Conservation (phyloP, 2,888 invertebrate genomes). For the Ochlodes sylvanus region DNA sequence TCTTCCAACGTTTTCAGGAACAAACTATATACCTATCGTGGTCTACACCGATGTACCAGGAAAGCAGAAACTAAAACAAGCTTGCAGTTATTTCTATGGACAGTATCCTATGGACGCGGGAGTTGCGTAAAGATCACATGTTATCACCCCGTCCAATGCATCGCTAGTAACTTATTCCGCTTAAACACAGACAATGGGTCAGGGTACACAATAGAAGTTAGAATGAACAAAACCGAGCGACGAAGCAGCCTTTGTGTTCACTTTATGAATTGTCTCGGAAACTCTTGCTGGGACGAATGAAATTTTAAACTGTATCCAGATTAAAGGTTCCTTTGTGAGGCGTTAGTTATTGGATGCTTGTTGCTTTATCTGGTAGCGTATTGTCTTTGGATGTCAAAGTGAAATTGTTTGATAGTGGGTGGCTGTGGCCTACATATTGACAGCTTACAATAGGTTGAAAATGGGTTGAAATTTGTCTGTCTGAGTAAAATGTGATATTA, state of each 20-base stretch:
- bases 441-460: neutral
- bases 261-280: conserved; percentile 50
- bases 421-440: neutral
- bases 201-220: conserved; percentile 48
- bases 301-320: conserved; percentile 47
- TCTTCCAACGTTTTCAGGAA: neutral
- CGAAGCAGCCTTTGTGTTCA: conserved; percentile 47
- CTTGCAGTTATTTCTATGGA: neutral
- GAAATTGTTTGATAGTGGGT: conserved; percentile 8
- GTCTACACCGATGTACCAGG: conserved; percentile 1
- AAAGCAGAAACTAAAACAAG: conserved; percentile 11
- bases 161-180: conserved; percentile 51
- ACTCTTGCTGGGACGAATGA: conserved; percentile 42
- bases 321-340: conserved; percentile 41
- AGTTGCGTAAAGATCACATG: conserved; percentile 24
- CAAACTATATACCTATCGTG: neutral
- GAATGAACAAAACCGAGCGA: conserved; percentile 49
- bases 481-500: too few species aligned
- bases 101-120: neutral
- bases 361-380: conserved; percentile 33
- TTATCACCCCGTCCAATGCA: conserved; percentile 41
- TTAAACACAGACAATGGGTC: conserved; percentile 50
- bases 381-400: conserved; percentile 21
- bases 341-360: conserved; percentile 40
- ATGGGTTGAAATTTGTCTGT: too few species aligned